Conservation (phyloP, 2,113 vertebrate species). For the Prolemur simus region DNA sequence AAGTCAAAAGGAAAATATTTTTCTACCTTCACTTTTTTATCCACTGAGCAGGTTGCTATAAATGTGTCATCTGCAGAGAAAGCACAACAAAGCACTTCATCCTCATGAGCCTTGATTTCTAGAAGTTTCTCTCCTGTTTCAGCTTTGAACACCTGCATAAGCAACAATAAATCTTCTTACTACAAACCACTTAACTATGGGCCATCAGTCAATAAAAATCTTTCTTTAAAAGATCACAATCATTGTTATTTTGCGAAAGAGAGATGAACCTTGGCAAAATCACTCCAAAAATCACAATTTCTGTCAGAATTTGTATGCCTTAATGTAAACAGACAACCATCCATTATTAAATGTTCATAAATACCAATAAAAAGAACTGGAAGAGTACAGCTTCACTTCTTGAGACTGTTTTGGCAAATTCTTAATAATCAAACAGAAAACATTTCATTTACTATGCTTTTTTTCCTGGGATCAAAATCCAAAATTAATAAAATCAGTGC, state of each 20-base stretch:
- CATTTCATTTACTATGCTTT: not conserved
- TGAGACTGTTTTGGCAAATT: slow-evolving; percentile 18
- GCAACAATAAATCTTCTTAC: slow-evolving; percentile 40
- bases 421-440: slow-evolving; percentile 37
- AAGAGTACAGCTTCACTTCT: slow-evolving; percentile 1
- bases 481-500: not conserved
- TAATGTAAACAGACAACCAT: not conserved
- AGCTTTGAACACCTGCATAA: slow-evolving; percentile 92
- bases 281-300: slow-evolving; percentile 12
- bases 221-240: slow-evolving; percentile 30
- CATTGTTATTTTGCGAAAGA: slow-evolving; percentile 2
- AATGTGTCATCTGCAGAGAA: slow-evolving; percentile 92
- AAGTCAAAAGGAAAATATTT: not conserved
- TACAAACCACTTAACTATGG: not conserved
- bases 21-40: slow-evolving; percentile 94
- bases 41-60: slow-evolving; percentile 94
- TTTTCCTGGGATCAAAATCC: not conserved
- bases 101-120: slow-evolving; percentile 92
- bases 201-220: not conserved
- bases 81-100: slow-evolving; percentile 94
- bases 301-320: not conserved
- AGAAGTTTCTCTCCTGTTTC: slow-evolving; percentile 93
- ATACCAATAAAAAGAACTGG: slow-evolving; percentile 15
- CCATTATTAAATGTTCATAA: not conserved
- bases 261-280: not conserved